A percentile compares a stretch with the other conserved stretches of the same genome.
phyloP scores from a whole-genome alignment of 2,797 vertebrate genomes.

The Paguma larvata region DNA sequence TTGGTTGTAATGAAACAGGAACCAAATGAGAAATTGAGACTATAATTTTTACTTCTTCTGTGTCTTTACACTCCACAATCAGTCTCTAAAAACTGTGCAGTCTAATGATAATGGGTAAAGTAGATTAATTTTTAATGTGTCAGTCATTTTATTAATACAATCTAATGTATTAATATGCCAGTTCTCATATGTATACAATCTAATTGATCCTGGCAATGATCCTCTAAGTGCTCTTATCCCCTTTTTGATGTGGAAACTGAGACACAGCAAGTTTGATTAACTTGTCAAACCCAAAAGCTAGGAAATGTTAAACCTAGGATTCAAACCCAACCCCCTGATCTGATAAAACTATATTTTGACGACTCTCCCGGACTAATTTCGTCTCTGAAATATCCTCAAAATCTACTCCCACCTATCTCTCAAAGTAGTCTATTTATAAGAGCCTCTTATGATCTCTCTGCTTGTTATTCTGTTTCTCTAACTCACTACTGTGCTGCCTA shows the following conservation, averaged over 20 bases:
- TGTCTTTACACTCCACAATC: neutral
- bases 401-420: neutral
- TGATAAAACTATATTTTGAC: neutral
- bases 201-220: neutral
- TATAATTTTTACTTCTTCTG: neutral
- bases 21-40: neutral
- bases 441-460: neutral
- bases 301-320: neutral
- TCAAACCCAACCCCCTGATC: neutral
- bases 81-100: neutral
- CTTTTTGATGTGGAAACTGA: neutral
- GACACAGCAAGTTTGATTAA: neutral
- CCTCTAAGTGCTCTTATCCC: neutral
- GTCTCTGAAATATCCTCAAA: neutral
- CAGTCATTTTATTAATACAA: neutral
- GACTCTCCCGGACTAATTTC: neutral
- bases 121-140: neutral
- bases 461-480: neutral
- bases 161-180: neutral
- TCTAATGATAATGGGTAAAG: neutral
- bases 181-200: neutral
- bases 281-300: neutral
- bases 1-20: neutral
- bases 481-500: neutral
- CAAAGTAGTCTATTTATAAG: neutral